A percentile compares a stretch with the other conserved stretches of the same genome.
phyloP scores from a whole-genome alignment of 2,888 invertebrate species.

The Trachelus tabidus region DNA sequence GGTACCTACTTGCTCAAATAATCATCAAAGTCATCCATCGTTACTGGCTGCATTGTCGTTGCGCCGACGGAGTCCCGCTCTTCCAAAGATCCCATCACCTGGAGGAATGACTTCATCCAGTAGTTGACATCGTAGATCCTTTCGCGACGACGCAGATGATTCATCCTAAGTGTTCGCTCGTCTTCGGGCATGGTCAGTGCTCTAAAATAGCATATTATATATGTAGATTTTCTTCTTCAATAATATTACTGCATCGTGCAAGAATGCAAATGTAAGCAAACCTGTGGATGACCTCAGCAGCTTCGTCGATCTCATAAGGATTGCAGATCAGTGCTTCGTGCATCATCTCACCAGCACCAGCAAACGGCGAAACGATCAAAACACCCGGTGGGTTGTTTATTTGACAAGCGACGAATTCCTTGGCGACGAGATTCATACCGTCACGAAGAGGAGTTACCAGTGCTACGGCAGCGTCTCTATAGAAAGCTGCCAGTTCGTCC shows the following conservation, averaged over 20 bases:
- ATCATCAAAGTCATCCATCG: constrained; percentile 90
- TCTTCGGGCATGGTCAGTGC: constrained; percentile 92
- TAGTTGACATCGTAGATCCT: constrained; percentile 86
- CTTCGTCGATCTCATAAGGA: constrained; percentile 88
- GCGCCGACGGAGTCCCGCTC: constrained; percentile 85
- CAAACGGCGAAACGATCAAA: constrained; percentile 89
- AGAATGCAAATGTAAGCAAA: constrained; percentile 40
- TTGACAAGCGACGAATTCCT: constrained; percentile 93
- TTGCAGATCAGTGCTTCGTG: constrained; percentile 91
- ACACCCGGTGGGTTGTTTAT: constrained; percentile 88
- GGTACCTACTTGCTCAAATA: constrained; percentile 83
- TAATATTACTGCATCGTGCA: neutral
- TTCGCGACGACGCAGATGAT: constrained; percentile 83
- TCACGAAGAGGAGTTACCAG: constrained; percentile 89
- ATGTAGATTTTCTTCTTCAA: neutral
- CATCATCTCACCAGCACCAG: constrained; percentile 94
- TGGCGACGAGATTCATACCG: constrained; percentile 93
- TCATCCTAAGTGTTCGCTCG: constrained; percentile 87
- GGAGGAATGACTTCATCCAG: constrained; percentile 90
- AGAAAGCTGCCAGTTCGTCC: constrained; percentile 87
- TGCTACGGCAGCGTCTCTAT: constrained; percentile 87
- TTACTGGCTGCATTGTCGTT: constrained; percentile 89
- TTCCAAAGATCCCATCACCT: constrained; percentile 87
- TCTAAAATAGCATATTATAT: constrained; percentile 60
- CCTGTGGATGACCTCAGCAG: constrained; percentile 88